Evolutionary conservation across 2,888 invertebrate genomes (phyloP), one percentile per base, ranked within the genome.

Genomic region (Thalpophila matura): DNA sequence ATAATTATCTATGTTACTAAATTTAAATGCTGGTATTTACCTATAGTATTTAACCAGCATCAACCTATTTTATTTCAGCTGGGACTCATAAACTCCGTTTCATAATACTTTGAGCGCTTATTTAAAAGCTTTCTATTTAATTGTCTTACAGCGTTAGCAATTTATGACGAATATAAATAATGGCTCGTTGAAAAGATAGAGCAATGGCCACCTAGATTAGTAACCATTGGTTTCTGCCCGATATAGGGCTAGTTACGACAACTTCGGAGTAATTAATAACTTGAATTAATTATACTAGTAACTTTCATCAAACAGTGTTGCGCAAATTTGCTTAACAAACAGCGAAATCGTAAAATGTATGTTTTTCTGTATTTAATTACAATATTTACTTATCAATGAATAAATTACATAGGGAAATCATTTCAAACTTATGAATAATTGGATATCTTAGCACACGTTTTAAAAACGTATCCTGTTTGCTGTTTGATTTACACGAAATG

Each of bases 171-270:
- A 49, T 35, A 49, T 22, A 31, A 38, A 61, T 53, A 51, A 53
- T 20, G 5, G n/a, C 14, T 24, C 6, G 27, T 22, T 31, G 20
- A 47, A 63, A 42, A 45, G 1, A 38, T 27, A 38, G 14, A 31
- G 29, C 12, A 35, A 31, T 57, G 6, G 31, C 51, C 22, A 12
- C 22, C 6, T 9, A 27, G 18, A 40, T 33, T 20, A 51, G 43
- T 42, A 57, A 62, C 38, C 14, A 38, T 22, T 53, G 9, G 22
- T 43, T 43, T 47, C 0, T 50, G 24, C 46, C 16, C 33, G 6
- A n/a, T 43, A 35, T 26, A 56, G 61, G 45, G 43, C 31, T 29
- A 42, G 58, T 74, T 63, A 55, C 58, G 29, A 64, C 42, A 69
- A 7, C 35, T 35, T 27, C n/a, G 2, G n/a, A 51, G 37, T 59